A percentile compares a stretch with the other conserved stretches of the same genome.
phyloP scores from a whole-genome alignment of 1,140 invertebrate genomes.

The Bombus huntii region DNA sequence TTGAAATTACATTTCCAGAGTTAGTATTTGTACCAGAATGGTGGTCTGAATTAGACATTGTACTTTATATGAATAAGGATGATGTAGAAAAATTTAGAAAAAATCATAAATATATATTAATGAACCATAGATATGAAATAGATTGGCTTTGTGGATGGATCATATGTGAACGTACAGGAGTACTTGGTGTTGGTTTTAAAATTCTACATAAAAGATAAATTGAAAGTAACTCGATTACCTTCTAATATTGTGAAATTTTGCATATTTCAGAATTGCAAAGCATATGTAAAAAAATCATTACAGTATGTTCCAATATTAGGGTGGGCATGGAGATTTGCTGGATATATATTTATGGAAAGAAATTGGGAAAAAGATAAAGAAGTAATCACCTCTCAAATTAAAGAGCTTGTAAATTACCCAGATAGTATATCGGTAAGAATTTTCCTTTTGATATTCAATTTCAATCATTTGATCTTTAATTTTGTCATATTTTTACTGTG shows the following conservation, averaged over 20 bases:
- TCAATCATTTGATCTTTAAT: neutral
- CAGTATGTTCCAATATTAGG: slow-evolving; percentile 96
- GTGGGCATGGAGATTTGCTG: slow-evolving; percentile 97
- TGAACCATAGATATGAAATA: slow-evolving; percentile 98
- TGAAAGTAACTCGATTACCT: neutral
- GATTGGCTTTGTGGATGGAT: slow-evolving; percentile 97
- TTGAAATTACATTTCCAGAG: slow-evolving; percentile 85
- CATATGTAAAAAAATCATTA: slow-evolving; percentile 96
- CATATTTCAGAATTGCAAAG: slow-evolving; percentile 93
- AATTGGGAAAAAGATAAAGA: slow-evolving; percentile 95
- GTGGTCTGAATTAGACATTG: slow-evolving; percentile 92
- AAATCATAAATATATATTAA: slow-evolving; percentile 94
- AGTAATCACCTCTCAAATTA: slow-evolving; percentile 91
- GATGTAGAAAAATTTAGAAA: slow-evolving; percentile 92
- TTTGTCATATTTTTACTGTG: neutral
- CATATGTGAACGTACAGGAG: slow-evolving; percentile 89
- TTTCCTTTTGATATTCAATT: neutral
- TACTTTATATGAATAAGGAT: slow-evolving; percentile 90
- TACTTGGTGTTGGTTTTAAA: slow-evolving; percentile 88
- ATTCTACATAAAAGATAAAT: neutral
- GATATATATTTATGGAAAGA: slow-evolving; percentile 95
- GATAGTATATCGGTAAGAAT: slow-evolving; percentile 91
- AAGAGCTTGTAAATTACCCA: slow-evolving; percentile 92
- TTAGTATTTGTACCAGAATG: slow-evolving; percentile 96
- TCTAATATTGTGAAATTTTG: slow-evolving; percentile 27